Base-by-base conservation (phyloP, 2,113 vertebrate genomes). In the Ia io region DNA sequence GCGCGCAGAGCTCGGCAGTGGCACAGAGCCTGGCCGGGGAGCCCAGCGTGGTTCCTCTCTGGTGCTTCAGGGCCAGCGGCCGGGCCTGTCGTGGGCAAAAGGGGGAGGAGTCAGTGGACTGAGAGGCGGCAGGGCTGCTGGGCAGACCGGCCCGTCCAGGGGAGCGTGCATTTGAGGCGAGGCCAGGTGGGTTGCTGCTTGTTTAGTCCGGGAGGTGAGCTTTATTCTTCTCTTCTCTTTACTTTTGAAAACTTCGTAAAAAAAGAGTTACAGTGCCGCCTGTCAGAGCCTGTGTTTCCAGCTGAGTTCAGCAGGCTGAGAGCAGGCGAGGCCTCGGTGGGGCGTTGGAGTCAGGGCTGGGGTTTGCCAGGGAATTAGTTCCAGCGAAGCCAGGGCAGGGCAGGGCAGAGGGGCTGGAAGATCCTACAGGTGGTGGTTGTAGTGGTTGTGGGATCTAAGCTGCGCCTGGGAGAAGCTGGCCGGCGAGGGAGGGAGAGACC, bases 351-450 rank as follows among this genome's bases (percentile, higher is more conserved):
- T 13, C 8, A 2, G 63, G 65, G 30, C 53, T 44, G 53, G 89
- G 35, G 23, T 59, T 35, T 67, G 16, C 69, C 20, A 11, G 49
- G 11, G 47, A 25, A 8, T 40, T 23, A 42, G 40, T 56, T 23
- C 22, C 25, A 12, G 9, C 20, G 49, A 30, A 49, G 49, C 7
- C 0, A 1, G 18, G 67, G 78, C 12, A 30, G 35, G 71, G 40
- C 2, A 3, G 47, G 47, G 44, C 44, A 47, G 44, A 7, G 53
- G 20, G 49, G 59, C 2, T 4, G 44, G 2, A 6, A 9, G 49
- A 11, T 0, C 6, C 16, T 3, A 0, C 5, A 20, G 40, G 22
- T 3, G 5, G 70, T 9, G 0, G 4, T 2, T 2, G 18, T 1
- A 0, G 8, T 78, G 86, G 18, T 44, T 2, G 0, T 6, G 74